Evolutionary conservation across 1,140 invertebrate species (phyloP).

Genomic region (Bicyclus anynana): DNA sequence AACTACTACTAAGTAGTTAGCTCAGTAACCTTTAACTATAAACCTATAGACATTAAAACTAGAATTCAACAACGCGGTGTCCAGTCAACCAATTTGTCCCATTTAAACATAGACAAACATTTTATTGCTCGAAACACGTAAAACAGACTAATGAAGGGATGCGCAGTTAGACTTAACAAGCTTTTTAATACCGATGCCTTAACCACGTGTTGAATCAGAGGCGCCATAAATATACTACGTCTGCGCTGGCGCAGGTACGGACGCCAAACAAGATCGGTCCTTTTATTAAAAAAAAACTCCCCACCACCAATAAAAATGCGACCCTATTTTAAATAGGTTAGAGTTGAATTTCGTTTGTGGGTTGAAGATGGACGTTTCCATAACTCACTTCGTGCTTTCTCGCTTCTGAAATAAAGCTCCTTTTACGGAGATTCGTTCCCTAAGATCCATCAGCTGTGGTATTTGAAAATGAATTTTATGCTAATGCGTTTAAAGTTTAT

Average conservation of each 20-base stretch:
- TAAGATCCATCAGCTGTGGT: constrained; percentile 24
- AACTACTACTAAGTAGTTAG: no score
- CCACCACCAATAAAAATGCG: constrained; percentile 16
- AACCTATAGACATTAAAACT: neutral
- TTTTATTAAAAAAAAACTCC: constrained; percentile 61
- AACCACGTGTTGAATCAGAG: constrained; percentile 63
- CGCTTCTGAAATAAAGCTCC: constrained; percentile 73
- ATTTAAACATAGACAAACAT: constrained; percentile 29
- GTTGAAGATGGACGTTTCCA: constrained; percentile 42
- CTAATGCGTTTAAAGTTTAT: constrained; percentile 29
- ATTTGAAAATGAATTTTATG: constrained; percentile 32
- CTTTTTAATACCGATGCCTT: constrained; percentile 56
- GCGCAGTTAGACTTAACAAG: constrained; percentile 68
- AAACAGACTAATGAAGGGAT: constrained; percentile 52
- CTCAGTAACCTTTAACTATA: no score
- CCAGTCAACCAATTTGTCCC: constrained; percentile 26
- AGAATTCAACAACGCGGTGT: neutral
- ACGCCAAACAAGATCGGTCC: constrained; percentile 71
- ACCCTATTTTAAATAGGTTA: constrained; percentile 26
- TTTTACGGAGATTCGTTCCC: constrained; percentile 53
- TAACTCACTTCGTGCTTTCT: constrained; percentile 74
- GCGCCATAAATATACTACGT: constrained; percentile 74
- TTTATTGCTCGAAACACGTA: constrained; percentile 26
- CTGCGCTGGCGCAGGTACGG: constrained; percentile 70
- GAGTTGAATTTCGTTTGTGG: constrained; percentile 30